Evolutionary conservation across 2,797 vertebrate species (phyloP).

Genomic region (Prunella strophiata): DNA sequence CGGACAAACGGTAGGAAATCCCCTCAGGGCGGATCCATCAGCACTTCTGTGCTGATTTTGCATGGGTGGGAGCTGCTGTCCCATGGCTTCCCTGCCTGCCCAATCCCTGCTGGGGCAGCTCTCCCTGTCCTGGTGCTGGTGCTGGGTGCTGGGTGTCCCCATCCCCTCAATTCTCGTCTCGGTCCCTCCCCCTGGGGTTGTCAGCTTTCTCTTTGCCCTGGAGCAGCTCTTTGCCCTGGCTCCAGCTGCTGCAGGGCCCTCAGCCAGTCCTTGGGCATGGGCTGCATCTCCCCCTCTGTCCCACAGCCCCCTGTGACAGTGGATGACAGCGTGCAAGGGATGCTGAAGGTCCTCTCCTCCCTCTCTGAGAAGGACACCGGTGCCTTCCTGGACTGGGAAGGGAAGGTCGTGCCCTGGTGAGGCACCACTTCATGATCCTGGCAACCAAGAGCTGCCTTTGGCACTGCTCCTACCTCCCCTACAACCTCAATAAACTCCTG

Average conservation of each 20-base stretch:
- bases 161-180: rapidly evolving
- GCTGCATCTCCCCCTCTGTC: not conserved
- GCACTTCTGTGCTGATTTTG: not conserved
- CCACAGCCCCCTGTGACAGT: not conserved
- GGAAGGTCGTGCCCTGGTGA: not conserved
- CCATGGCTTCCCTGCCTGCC: not conserved
- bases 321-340: not conserved
- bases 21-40: rapidly evolving
- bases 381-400: not conserved
- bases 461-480: not conserved
- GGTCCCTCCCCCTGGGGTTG: not conserved
- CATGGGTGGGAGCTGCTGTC: not conserved
- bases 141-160: no score
- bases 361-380: not conserved
- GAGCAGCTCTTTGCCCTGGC: rapidly evolving
- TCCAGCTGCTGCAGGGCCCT: not conserved
- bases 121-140: no score
- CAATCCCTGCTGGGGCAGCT: not conserved
- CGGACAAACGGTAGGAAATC: not conserved
- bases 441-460: not conserved
- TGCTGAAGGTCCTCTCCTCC: not conserved
- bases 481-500: not conserved
- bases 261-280: not conserved
- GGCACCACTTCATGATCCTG: not conserved
- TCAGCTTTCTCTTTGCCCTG: not conserved